Conservation (phyloP, 2,888 invertebrate species). For the Drosophila tanythrix region DNA sequence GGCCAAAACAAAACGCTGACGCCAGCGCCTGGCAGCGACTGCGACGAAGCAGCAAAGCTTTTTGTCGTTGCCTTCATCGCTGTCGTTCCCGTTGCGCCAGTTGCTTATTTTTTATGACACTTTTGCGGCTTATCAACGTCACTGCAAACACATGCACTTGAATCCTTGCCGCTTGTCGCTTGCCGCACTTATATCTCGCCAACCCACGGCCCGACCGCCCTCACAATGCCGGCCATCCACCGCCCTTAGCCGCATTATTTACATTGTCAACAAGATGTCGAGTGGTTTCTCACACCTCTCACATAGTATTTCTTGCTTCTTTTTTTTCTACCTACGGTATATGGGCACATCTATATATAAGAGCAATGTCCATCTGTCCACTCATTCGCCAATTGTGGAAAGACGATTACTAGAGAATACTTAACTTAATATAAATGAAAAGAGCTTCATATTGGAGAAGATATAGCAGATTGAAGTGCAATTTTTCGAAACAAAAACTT, state of each 20-base stretch:
- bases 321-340: background rate
- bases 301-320: conserved; percentile 28
- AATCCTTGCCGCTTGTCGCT: conserved; percentile 1
- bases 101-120: conserved; percentile 79
- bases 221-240: background rate
- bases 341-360: background rate
- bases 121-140: conserved; percentile 80
- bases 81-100: conserved; percentile 43
- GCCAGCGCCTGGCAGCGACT: conserved; percentile 35
- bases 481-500: too few relatives aligned
- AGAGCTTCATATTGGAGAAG: too few relatives aligned
- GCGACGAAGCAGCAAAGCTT: conserved; percentile 10
- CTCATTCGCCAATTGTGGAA: background rate
- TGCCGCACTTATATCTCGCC: background rate
- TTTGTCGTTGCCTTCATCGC: conserved; percentile 27
- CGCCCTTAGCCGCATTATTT: conserved; percentile 61
- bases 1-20: conserved; percentile 75
- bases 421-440: background rate
- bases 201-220: background rate
- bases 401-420: background rate
- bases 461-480: too few relatives aligned
- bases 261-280: conserved; percentile 77
- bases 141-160: conserved; percentile 67
- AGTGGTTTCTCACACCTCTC: conserved; percentile 55
- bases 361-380: background rate